Evolutionary conservation across 2,113 vertebrate genomes (phyloP).

Genomic region (Procavia capensis): DNA sequence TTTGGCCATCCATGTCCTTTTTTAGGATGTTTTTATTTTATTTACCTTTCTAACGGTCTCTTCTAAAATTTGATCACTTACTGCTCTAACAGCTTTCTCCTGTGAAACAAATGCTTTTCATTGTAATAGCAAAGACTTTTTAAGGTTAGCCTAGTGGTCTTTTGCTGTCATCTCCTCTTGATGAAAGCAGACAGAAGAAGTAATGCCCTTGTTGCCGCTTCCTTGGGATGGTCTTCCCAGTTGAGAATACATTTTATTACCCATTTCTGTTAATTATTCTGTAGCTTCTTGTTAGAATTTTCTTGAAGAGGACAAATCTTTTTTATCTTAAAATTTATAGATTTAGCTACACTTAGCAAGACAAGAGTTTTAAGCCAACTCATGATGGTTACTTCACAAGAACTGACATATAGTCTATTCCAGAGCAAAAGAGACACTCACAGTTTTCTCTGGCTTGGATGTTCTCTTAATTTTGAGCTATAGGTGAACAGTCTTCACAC

Average conservation of each 20-base stretch:
- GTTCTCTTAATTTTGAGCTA: background rate
- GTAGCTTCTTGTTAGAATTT: constrained; percentile 12
- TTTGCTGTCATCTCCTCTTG: constrained; percentile 3
- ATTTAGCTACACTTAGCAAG: background rate
- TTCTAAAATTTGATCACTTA: constrained; percentile 37
- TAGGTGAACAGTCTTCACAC: constrained; percentile 16
- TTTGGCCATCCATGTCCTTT: background rate
- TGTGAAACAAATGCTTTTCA: constrained; percentile 46
- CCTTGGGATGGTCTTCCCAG: background rate
- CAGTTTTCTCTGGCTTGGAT: constrained; percentile 35
- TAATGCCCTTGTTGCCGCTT: constrained; percentile 25
- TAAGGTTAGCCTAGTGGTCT: constrained; percentile 11
- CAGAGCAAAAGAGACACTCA: constrained; percentile 12
- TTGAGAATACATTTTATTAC: constrained; percentile 33
- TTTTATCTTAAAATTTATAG: constrained; percentile 1
- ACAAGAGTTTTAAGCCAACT: constrained; percentile 29
- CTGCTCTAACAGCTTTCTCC: background rate
- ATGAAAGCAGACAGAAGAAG: background rate
- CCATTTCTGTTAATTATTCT: background rate
- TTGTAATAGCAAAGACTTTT: constrained; percentile 38
- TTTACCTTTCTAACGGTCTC: background rate
- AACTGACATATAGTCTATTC: background rate
- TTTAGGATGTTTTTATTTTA: background rate
- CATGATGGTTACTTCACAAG: background rate
- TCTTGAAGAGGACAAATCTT: background rate